A percentile compares a stretch with the other conserved stretches of the same genome.
phyloP scores from a whole-genome alignment of 2,113 vertebrate genomes.

The Pyrgilauda ruficollis region DNA sequence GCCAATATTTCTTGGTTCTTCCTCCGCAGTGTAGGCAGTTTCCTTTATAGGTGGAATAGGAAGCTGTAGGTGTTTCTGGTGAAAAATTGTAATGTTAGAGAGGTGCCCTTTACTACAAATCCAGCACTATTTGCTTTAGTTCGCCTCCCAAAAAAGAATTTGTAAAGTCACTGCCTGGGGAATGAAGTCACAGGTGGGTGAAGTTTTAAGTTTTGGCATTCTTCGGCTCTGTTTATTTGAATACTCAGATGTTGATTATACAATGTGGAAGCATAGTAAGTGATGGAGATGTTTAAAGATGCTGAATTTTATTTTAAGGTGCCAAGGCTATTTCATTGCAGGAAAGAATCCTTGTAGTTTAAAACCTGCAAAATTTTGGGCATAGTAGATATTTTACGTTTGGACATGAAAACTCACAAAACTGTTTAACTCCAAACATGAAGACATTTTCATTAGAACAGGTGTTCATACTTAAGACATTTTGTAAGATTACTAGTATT shows the following conservation, averaged over 20 bases:
- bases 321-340: background rate
- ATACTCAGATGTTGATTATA: background rate
- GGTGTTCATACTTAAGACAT: background rate
- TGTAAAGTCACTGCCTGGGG: constrained; percentile 15
- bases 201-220: background rate
- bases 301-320: background rate
- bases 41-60: constrained; percentile 57
- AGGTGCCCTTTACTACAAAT: constrained; percentile 63
- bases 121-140: background rate
- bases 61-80: constrained; percentile 64
- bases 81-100: constrained; percentile 61
- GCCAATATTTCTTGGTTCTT: constrained; percentile 73
- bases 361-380: background rate
- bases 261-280: background rate
- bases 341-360: background rate
- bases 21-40: constrained; percentile 62
- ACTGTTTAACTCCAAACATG: background rate
- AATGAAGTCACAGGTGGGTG: background rate
- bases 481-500: background rate
- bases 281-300: background rate
- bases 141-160: background rate
- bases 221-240: background rate
- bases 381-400: background rate
- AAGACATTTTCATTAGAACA: background rate
- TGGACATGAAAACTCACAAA: background rate